These are phyloP conservation scores for Urocynchramus pylzowi DNA, from an alignment of 2,113 vertebrate genomes.

Conservation along the genomic window DNA sequence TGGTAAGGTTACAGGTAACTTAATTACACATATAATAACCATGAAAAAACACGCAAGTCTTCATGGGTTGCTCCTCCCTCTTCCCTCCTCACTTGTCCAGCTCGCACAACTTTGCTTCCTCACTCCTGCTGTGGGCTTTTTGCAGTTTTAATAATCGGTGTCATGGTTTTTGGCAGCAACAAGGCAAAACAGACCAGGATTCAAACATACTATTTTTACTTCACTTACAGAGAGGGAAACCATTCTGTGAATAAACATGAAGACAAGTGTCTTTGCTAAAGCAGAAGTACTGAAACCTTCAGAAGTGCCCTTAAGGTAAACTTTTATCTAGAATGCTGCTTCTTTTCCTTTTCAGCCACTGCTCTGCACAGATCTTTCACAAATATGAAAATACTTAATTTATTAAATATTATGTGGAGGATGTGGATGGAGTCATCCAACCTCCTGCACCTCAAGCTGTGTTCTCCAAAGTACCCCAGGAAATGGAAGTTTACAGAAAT, in stretches of 20 bases:
- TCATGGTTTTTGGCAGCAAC: not conserved
- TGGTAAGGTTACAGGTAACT: not conserved
- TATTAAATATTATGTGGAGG: too few relatives aligned
- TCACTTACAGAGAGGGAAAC: not conserved
- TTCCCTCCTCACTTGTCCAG: not conserved
- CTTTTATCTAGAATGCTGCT: not conserved
- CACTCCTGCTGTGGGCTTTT: not conserved
- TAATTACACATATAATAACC: not conserved
- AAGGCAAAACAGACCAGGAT: not conserved
- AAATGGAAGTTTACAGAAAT: not conserved
- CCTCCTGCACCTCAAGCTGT: not conserved
- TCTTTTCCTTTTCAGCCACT: not conserved
- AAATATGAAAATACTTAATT: not conserved
- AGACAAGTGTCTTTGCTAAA: not conserved
- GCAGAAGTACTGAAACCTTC: not conserved
- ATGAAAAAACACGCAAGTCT: not conserved
- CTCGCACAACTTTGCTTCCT: not conserved
- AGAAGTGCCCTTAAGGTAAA: not conserved
- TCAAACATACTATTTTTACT: not conserved
- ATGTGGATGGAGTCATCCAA: not conserved
- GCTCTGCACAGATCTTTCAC: not conserved
- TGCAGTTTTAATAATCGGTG: not conserved
- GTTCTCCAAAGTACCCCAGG: not conserved
- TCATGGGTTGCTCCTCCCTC: not conserved
- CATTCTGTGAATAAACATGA: not conserved